Evolutionary conservation across 2,113 vertebrate genomes (phyloP), one percentile per base, ranked within the genome.

Genomic region (Ranitomeya imitator): DNA sequence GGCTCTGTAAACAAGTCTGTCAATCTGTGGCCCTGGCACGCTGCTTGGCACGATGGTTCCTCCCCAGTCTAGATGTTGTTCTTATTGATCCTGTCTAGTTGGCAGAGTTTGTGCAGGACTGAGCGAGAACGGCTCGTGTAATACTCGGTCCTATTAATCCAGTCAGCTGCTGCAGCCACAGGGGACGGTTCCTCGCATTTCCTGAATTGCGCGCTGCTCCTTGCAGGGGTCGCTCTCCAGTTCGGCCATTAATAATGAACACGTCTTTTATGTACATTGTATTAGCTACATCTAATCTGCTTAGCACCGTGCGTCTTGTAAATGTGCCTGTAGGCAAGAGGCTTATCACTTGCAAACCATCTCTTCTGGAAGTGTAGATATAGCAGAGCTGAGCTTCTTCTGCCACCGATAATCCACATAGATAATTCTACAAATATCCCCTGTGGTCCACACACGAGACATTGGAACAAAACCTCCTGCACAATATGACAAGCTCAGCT

Each of bases 1-100:
- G 74, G 74, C 73, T 52, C 37, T 77, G 74, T 77, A 77, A 77
- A 77, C 74, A 77, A 73, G 31, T 14, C 69, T 73, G 69, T 73
- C 69, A 73, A 52, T 77, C 74, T 52, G 74, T 21, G 52, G 74
- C 51, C 9, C 74, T 77, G 74, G 37, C 74, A 52, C 16, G 45
- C 45, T 19, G 19, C 74, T 77, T 77, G 74, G 74, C 74, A 77
- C 37, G 18, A 21, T 52, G 37, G 74, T 51, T 77, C 45, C 74
- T 77, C 18, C 45, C 45, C 45, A 21, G 74, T 77, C 74, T 77
- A 21, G 23, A 18, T 77, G 74, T 77, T 77, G 74, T 77, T 52
- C 45, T 51, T 77, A 77, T 77, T 77, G 74, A 77, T 77, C 74
- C 37, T 77, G 74, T 74, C 45, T 18, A 74, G 15, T 45, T 77